Percentiles rank a stretch among this genome's conserved stretches.
Evolutionary conservation across 2,113 vertebrate genomes (phyloP).

Genomic region (Sula dactylatra): DNA sequence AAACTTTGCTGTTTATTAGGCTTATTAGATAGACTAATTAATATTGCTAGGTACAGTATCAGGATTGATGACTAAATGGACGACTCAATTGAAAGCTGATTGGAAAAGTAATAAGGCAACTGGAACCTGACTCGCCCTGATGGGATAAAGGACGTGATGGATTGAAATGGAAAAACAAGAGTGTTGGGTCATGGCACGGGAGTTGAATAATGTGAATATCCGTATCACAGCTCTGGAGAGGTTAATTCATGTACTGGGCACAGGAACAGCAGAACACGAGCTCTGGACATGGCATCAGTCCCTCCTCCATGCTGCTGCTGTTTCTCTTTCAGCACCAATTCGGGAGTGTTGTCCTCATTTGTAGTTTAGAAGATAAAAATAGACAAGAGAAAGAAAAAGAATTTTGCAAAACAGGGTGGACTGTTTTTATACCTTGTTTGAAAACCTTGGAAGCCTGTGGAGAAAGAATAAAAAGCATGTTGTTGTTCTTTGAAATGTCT

Average conservation of each 20-base stretch:
- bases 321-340: neutral
- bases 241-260: neutral
- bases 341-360: neutral
- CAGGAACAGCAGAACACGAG: neutral
- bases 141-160: neutral
- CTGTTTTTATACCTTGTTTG: neutral
- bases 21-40: neutral
- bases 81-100: neutral
- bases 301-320: neutral
- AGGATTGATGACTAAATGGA: neutral
- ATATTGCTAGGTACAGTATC: neutral
- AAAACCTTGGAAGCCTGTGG: neutral
- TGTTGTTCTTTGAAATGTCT: neutral
- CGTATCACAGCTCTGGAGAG: neutral
- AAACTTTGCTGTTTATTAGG: neutral
- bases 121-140: neutral
- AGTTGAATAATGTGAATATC: neutral
- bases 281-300: neutral
- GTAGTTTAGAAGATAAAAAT: neutral
- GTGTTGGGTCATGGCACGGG: accelerated
- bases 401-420: neutral
- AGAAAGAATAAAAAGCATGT: neutral
- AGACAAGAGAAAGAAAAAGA: neutral
- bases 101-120: neutral
- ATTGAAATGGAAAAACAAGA: neutral